phyloP scores from a whole-genome alignment of 2,113 vertebrate genomes.

The Motacilla alba region DNA sequence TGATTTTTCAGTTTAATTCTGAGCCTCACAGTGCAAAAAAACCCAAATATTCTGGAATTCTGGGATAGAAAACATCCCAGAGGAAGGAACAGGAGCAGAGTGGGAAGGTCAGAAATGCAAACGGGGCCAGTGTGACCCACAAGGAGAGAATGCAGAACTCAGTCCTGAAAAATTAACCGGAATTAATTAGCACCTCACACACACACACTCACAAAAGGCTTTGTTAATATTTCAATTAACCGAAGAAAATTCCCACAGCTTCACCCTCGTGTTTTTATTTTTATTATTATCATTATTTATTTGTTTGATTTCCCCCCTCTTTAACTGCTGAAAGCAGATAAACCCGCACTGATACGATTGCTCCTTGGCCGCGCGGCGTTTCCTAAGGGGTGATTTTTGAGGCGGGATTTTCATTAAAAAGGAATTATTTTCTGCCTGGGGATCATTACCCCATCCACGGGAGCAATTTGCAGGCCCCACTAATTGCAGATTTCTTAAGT shows the following conservation, averaged over 20 bases:
- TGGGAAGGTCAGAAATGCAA: neutral
- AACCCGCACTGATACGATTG: rapidly evolving
- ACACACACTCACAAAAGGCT: neutral
- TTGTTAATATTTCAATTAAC: neutral
- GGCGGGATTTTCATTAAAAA: neutral
- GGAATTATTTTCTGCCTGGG: neutral
- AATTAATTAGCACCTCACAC: neutral
- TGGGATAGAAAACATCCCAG: neutral
- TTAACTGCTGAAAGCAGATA: neutral
- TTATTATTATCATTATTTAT: neutral
- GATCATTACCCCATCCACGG: neutral
- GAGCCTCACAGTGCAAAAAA: no score
- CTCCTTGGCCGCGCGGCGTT: neutral
- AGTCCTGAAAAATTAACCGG: neutral
- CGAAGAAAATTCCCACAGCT: neutral
- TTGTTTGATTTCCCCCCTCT: neutral
- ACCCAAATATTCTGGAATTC: neutral
- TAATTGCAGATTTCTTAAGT: constrained; percentile 22
- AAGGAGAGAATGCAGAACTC: neutral
- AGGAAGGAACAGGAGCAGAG: neutral
- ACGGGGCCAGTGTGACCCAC: rapidly evolving
- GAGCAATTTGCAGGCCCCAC: neutral
- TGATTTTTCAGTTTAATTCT: neutral
- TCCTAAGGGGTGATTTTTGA: neutral
- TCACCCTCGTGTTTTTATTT: neutral